phyloP scores from a whole-genome alignment of 2,113 vertebrate genomes.

The Hymenochirus boettgeri region DNA sequence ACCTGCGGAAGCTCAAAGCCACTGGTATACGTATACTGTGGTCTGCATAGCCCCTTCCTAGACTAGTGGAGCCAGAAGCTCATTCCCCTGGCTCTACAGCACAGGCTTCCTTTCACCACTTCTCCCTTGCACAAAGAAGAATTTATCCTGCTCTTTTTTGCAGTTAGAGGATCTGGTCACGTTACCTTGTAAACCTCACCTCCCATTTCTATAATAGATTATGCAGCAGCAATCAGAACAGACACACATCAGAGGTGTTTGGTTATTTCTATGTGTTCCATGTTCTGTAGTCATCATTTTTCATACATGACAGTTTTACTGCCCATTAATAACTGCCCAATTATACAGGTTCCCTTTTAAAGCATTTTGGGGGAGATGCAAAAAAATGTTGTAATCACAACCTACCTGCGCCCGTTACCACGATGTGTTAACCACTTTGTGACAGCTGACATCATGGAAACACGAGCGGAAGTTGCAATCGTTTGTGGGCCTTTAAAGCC shows the following conservation, averaged over 20 bases:
- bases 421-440: no score
- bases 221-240: not conserved
- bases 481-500: no score
- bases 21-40: slow-evolving; percentile 47
- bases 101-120: slow-evolving; percentile 83
- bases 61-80: slow-evolving; percentile 74
- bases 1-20: slow-evolving; percentile 62
- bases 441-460: no score
- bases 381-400: no score
- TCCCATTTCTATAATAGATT: slow-evolving; percentile 43
- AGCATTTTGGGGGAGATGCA: no score
- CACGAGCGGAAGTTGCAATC: no score
- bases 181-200: slow-evolving; percentile 70
- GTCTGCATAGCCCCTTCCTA: slow-evolving; percentile 60
- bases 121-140: slow-evolving; percentile 82
- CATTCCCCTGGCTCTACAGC: slow-evolving; percentile 69
- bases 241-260: not conserved
- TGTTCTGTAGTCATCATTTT: no score
- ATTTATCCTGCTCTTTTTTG: slow-evolving; percentile 69
- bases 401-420: no score
- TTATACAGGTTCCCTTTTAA: no score
- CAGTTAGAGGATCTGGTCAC: slow-evolving; percentile 71
- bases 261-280: not conserved
- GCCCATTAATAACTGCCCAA: not conserved
- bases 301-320: not conserved